A percentile compares a stretch with the other conserved stretches of the same genome.
Conservation (phyloP, 2,888 invertebrate species). For the Acanthosoma haemorrhoidale region DNA sequence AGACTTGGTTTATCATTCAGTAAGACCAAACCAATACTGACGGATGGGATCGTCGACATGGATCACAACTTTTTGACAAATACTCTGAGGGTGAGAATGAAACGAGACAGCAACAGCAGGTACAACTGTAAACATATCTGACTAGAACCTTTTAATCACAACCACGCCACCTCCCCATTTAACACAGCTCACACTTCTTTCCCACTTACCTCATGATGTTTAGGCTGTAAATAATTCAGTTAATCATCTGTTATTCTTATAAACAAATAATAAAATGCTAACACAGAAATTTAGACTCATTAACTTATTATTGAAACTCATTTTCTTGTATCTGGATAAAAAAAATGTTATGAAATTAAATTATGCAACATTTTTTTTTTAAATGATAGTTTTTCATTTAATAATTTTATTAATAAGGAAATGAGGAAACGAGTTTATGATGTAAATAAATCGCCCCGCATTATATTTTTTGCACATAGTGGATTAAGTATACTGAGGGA, state of each 20-base stretch:
- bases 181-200: background rate
- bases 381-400: background rate
- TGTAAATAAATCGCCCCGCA: background rate
- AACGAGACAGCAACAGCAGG: conserved; percentile 45
- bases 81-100: conserved; percentile 45
- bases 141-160: conserved; percentile 14
- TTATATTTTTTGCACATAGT: no score
- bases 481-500: no score
- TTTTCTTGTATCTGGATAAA: background rate
- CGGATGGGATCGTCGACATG: conserved; percentile 45
- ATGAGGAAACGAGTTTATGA: background rate
- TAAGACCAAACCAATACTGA: conserved; percentile 36
- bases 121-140: conserved; percentile 24
- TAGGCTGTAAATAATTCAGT: background rate
- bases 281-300: background rate
- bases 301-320: background rate
- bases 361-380: background rate
- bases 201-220: background rate
- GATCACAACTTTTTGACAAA: conserved; percentile 45
- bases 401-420: background rate
- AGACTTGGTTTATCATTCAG: conserved; percentile 20
- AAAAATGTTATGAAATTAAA: background rate
- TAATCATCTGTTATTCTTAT: no score
- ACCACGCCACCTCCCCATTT: background rate
- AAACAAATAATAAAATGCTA: background rate